Evolutionary conservation across 2,888 invertebrate species (phyloP).

Genomic region (Alviniconcha strummeri): DNA sequence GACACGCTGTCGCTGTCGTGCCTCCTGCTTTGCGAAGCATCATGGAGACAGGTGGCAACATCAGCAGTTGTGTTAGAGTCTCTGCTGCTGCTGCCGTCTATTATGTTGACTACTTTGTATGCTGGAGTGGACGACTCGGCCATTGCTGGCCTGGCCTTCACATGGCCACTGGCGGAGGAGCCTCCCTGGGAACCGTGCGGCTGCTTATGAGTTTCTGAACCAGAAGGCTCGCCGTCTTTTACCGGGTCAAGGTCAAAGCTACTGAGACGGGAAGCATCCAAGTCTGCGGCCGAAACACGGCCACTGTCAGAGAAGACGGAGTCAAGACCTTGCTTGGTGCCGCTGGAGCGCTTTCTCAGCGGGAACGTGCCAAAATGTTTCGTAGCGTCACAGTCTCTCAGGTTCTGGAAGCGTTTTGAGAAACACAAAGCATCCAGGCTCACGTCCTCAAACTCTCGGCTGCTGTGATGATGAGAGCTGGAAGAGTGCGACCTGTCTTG

Average conservation of each 20-base stretch:
- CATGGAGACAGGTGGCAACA: constrained; percentile 39
- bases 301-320: constrained; percentile 20
- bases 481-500: not conserved
- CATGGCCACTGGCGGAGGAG: constrained; percentile 36
- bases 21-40: not conserved
- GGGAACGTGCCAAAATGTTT: constrained; percentile 61
- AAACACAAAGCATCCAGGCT: constrained; percentile 52
- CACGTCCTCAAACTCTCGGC: constrained; percentile 64
- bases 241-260: constrained; percentile 27
- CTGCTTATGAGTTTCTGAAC: constrained; percentile 17
- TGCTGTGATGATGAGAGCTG: constrained; percentile 25
- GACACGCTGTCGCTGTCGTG: constrained; percentile 9
- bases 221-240: constrained; percentile 27
- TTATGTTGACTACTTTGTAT: constrained; percentile 39
- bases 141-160: not conserved
- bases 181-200: no score
- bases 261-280: constrained; percentile 36
- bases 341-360: constrained; percentile 49
- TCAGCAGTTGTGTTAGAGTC: constrained; percentile 34
- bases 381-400: constrained; percentile 53
- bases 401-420: constrained; percentile 53
- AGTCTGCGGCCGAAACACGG: constrained; percentile 17
- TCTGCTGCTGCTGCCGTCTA: constrained; percentile 30
- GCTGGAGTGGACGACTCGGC: constrained; percentile 30
- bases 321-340: constrained; percentile 33